Conservation (phyloP, 2,888 invertebrate genomes). For the Clostera curtula region DNA sequence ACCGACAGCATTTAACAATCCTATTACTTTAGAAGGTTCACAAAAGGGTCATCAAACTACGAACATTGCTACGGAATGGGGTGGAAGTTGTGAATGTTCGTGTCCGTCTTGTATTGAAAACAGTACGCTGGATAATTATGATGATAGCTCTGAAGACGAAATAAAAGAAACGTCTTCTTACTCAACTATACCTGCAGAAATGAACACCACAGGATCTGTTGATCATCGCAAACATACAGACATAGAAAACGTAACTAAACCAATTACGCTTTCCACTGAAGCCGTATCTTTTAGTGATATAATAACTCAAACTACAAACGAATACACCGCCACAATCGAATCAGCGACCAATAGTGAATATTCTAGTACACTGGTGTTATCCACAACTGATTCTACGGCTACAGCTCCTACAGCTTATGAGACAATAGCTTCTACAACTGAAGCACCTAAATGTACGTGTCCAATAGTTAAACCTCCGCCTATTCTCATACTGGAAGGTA, state of each 20-base stretch:
- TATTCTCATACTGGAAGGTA: constrained; percentile 92
- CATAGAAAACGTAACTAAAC: too few relatives aligned
- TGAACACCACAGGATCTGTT: too few relatives aligned
- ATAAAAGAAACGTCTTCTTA: constrained; percentile 19
- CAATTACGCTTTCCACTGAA: too few relatives aligned
- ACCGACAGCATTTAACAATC: constrained; percentile 59
- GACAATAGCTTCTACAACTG: too few relatives aligned
- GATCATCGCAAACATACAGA: too few relatives aligned
- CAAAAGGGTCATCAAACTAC: constrained; percentile 32
- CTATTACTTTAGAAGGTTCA: constrained; percentile 49
- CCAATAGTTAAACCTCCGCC: constrained; percentile 74
- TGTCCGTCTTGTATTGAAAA: constrained; percentile 78
- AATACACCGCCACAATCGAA: too few relatives aligned
- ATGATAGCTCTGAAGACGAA: constrained; percentile 42
- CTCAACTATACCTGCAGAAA: too few relatives aligned
- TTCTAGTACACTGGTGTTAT: constrained; percentile 33
- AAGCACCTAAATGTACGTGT: constrained; percentile 48
- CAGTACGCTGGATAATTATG: constrained; percentile 51
- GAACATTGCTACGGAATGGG: constrained; percentile 48
- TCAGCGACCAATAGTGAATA: constrained; percentile 23
- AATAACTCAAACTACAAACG: neutral
- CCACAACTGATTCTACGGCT: constrained; percentile 30
- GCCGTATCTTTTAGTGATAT: too few relatives aligned
- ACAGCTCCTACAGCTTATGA: too few relatives aligned
- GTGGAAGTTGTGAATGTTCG: constrained; percentile 83